Evolutionary conservation across 2,888 invertebrate genomes (phyloP).

Genomic region (Sycophila texana): DNA sequence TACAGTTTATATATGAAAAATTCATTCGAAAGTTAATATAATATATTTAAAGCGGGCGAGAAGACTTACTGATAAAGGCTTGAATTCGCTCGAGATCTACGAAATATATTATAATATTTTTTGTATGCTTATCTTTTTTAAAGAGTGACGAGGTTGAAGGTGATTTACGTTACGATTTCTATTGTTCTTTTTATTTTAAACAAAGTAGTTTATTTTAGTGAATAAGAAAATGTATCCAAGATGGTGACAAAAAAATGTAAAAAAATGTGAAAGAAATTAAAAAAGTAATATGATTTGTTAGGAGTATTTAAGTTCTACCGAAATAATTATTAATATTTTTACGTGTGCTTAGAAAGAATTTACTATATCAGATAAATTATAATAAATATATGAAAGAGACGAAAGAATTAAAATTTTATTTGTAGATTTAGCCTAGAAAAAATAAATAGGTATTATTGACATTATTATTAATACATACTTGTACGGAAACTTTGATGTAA

Average conservation of each 20-base stretch:
- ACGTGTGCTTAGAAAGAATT: conserved; percentile 40
- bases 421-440: conserved; percentile 37
- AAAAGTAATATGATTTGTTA: conserved; percentile 11
- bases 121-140: conserved; percentile 9
- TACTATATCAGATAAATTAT: conserved; percentile 21
- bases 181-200: neutral
- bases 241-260: no score
- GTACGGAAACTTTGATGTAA: conserved; percentile 42
- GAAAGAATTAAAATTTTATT: conserved; percentile 33
- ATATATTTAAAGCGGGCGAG: neutral
- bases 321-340: conserved; percentile 45
- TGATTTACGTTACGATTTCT: conserved; percentile 1
- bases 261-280: neutral
- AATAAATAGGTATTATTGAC: conserved; percentile 44
- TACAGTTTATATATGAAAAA: conserved; percentile 21
- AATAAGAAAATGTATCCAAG: no score
- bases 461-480: conserved; percentile 36
- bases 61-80: conserved; percentile 7
- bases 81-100: conserved; percentile 1
- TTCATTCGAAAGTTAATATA: neutral
- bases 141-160: conserved; percentile 1
- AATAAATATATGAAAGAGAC: conserved; percentile 34
- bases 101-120: conserved; percentile 14
- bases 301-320: conserved; percentile 4
- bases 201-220: no score